Evolutionary conservation across 2,888 invertebrate genomes (phyloP).

Genomic region (Leptinotarsa rubiginosa): DNA sequence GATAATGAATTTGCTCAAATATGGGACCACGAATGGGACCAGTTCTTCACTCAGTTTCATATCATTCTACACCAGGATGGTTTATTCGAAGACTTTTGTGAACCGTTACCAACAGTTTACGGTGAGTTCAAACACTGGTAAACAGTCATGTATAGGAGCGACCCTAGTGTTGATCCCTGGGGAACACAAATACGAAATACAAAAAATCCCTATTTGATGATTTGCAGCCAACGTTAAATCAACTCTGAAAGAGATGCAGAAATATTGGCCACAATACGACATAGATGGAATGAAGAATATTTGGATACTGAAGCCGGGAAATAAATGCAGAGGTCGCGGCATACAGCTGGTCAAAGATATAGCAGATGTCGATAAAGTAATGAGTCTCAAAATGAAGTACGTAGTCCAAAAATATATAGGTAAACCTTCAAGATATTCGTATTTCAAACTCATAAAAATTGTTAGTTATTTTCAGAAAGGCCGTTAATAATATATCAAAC

Average conservation of each 20-base stretch:
- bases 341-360: conserved; percentile 88
- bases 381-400: conserved; percentile 80
- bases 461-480: conserved; percentile 74
- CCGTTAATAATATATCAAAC: conserved; percentile 90
- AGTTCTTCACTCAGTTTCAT: conserved; percentile 80
- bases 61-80: conserved; percentile 75
- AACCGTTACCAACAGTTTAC: conserved; percentile 39
- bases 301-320: conserved; percentile 96
- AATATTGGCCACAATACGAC: conserved; percentile 84
- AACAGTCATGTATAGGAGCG: no score
- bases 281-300: conserved; percentile 89
- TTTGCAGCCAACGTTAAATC: conserved; percentile 69
- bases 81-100: conserved; percentile 52
- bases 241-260: conserved; percentile 75
- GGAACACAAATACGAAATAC: no score
- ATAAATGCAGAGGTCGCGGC: conserved; percentile 91
- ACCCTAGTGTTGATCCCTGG: no score
- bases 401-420: conserved; percentile 97
- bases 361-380: conserved; percentile 84
- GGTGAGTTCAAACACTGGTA: conserved; percentile 28
- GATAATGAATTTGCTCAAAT: conserved; percentile 71
- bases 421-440: conserved; percentile 63
- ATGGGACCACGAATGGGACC: conserved; percentile 92
- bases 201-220: no score
- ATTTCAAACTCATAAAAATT: conserved; percentile 43